These are phyloP conservation scores for Pristionchus fissidentatus DNA, from an alignment of 2,888 invertebrate genomes.

Conservation along the genomic window DNA sequence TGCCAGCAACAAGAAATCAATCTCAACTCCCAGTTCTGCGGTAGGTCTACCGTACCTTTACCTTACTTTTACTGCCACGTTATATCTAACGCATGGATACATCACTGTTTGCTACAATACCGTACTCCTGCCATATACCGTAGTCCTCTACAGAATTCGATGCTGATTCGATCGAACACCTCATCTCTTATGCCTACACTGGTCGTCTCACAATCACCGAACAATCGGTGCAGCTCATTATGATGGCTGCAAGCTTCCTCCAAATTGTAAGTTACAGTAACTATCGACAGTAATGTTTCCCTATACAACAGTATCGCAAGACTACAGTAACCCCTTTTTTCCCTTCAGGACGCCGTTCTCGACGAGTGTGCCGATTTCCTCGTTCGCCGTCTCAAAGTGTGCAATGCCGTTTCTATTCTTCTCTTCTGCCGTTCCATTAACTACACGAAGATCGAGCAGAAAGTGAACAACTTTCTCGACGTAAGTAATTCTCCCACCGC, in stretches of 20 bases:
- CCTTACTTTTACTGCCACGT: too few relatives aligned
- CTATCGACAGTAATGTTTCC: too few relatives aligned
- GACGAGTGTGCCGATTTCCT: conserved; percentile 88
- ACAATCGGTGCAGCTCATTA: background rate
- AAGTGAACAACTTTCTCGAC: background rate
- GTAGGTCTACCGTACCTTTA: too few relatives aligned
- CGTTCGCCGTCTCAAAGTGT: conserved; percentile 78
- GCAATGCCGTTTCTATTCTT: conserved; percentile 58
- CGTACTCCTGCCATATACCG: too few relatives aligned
- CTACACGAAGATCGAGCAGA: background rate
- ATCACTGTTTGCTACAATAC: too few relatives aligned
- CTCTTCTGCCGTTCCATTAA: conserved; percentile 55
- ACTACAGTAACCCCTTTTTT: background rate
- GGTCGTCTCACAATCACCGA: background rate
- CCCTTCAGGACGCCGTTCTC: conserved; percentile 81
- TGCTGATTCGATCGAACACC: background rate
- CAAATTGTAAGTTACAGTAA: background rate
- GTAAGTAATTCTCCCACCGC: background rate
- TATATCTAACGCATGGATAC: too few relatives aligned
- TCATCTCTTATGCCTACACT: background rate
- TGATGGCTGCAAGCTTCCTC: background rate
- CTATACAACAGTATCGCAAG: background rate
- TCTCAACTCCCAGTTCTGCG: background rate
- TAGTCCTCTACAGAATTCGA: background rate
- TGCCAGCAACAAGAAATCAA: conserved; percentile 76